These are phyloP conservation scores for Jaculus jaculus DNA, from an alignment of 2,113 vertebrate genomes.

Conservation along the genomic window DNA sequence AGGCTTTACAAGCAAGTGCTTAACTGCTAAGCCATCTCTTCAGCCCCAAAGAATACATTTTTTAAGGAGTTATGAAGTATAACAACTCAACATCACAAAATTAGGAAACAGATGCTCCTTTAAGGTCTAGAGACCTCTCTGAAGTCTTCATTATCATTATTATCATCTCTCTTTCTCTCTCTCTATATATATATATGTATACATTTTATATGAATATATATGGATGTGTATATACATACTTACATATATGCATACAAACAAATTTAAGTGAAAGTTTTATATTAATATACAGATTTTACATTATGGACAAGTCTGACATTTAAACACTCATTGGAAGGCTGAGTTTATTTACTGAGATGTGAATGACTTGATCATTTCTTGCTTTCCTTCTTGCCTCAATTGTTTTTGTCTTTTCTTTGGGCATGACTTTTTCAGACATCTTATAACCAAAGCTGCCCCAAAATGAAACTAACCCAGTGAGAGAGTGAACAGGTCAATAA, in stretches of 20 bases:
- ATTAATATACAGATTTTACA: not conserved
- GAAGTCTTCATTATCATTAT: not conserved
- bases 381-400: not conserved
- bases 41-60: no score
- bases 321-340: not conserved
- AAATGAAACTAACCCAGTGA: constrained; percentile 30
- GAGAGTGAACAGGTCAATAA: not conserved
- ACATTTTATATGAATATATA: no score
- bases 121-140: not conserved
- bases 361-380: not conserved
- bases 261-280: no score
- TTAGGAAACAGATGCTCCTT: not conserved
- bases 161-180: no score
- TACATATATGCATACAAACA: no score
- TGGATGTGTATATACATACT: no score
- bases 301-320: not conserved
- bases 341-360: not conserved
- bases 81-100: not conserved
- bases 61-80: not conserved
- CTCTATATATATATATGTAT: no score
- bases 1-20: no score
- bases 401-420: not conserved
- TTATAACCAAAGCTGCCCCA: not conserved
- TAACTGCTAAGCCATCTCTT: no score
- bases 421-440: not conserved